Percentiles rank a stretch among this genome's conserved stretches.
These are phyloP conservation scores for Leptopilina boulardi DNA, from an alignment of 1,140 invertebrate genomes.

Conservation along the genomic window DNA sequence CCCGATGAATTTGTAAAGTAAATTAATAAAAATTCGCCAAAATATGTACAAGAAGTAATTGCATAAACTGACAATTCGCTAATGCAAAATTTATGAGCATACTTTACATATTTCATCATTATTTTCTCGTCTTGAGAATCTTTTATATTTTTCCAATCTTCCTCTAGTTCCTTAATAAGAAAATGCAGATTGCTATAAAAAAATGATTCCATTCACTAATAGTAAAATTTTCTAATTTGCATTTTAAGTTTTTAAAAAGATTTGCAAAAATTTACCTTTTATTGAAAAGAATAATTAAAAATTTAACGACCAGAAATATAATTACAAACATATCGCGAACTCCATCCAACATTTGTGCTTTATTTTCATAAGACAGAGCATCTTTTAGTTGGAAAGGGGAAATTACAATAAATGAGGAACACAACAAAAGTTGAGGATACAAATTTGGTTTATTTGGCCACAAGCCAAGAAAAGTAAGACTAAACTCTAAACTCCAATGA, in stretches of 20 bases:
- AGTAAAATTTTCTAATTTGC: too few species aligned
- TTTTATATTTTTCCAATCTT: background rate
- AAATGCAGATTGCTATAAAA: too few species aligned
- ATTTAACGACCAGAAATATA: too few species aligned
- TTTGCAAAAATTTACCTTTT: too few species aligned
- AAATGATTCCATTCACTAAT: too few species aligned
- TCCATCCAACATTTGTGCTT: background rate
- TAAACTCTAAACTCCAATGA: background rate
- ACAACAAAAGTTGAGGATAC: background rate
- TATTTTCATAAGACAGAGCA: background rate
- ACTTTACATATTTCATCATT: background rate
- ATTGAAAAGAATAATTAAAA: too few species aligned
- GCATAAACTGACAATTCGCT: background rate
- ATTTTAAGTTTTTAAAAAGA: too few species aligned
- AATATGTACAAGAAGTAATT: background rate
- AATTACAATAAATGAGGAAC: background rate
- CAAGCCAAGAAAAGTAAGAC: background rate
- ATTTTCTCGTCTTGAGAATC: background rate
- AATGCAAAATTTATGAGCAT: background rate
- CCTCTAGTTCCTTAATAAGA: background rate
- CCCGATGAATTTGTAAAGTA: background rate
- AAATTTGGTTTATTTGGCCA: background rate
- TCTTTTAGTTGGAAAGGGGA: background rate
- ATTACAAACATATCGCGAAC: background rate
- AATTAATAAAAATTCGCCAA: background rate